These are phyloP conservation scores for Pammene fasciana DNA, from an alignment of 2,888 invertebrate species.

Conservation along the genomic window DNA sequence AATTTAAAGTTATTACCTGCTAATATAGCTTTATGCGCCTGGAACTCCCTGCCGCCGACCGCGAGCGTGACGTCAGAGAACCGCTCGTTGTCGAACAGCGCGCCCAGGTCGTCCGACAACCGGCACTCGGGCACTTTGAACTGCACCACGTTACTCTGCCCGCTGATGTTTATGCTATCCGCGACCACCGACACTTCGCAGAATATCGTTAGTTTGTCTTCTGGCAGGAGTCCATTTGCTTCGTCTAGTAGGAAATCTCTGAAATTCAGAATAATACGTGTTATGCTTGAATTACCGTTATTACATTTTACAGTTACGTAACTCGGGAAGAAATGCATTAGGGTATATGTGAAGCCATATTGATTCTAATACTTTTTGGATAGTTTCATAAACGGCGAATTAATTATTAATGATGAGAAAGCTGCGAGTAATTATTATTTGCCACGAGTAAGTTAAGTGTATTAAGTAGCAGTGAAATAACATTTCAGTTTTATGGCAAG, in stretches of 20 bases:
- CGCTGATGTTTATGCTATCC: constrained; percentile 99
- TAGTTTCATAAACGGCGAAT: too few relatives aligned
- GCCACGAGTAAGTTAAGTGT: too few relatives aligned
- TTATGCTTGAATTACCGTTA: neutral
- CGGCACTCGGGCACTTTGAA: constrained; percentile 98
- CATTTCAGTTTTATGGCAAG: too few relatives aligned
- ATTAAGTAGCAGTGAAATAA: too few relatives aligned
- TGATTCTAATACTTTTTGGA: too few relatives aligned
- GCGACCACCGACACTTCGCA: constrained; percentile 99
- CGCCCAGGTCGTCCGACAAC: constrained; percentile 96
- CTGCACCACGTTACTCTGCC: constrained; percentile 98
- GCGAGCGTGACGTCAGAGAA: constrained; percentile 99
- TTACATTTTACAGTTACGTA: too few relatives aligned
- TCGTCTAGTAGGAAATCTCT: constrained; percentile 99
- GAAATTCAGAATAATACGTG: constrained; percentile 51
- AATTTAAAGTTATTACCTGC: constrained; percentile 85
- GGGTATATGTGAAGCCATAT: too few relatives aligned
- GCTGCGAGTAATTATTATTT: too few relatives aligned
- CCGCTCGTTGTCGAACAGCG: constrained; percentile 97
- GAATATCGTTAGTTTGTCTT: constrained; percentile 99
- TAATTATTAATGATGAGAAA: too few relatives aligned
- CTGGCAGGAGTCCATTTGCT: constrained; percentile 98
- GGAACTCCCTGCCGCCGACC: constrained; percentile 94
- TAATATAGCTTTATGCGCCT: constrained; percentile 98
- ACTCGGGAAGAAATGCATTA: too few relatives aligned